These are phyloP conservation scores for Scaptomyza pallida DNA, from an alignment of 1,140 invertebrate genomes.

Conservation along the genomic window DNA sequence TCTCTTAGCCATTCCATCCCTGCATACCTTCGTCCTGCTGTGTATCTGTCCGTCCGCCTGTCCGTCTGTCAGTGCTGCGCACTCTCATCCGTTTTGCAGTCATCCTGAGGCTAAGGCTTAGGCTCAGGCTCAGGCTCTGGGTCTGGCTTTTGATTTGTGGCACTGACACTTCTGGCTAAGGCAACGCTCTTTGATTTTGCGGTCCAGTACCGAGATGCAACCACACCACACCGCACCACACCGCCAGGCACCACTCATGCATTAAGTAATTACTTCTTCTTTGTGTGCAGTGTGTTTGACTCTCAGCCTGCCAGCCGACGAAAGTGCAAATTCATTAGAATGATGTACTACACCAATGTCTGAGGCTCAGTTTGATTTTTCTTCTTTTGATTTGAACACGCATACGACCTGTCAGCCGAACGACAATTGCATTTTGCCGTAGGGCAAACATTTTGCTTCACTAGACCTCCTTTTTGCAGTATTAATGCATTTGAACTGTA, in stretches of 20 bases:
- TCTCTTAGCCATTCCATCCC: conserved; percentile 16
- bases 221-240: conserved; percentile 12
- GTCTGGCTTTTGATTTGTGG: conserved; percentile 59
- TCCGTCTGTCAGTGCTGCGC: conserved; percentile 26
- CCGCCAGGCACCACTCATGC: conserved; percentile 34
- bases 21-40: no score
- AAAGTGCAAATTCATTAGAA: conserved; percentile 76
- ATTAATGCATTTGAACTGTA: no score
- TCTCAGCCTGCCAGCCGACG: conserved; percentile 26
- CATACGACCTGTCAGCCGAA: conserved; percentile 29
- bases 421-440: conserved; percentile 15
- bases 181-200: conserved; percentile 71
- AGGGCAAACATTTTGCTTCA: conserved; percentile 24
- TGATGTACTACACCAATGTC: conserved; percentile 43
- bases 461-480: neutral
- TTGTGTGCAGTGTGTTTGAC: conserved; percentile 46
- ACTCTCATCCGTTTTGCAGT: conserved; percentile 40
- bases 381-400: no score
- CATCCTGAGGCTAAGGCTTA: conserved; percentile 1
- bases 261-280: conserved; percentile 80
- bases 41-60: conserved; percentile 15
- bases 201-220: conserved; percentile 13
- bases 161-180: conserved; percentile 36
- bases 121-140: conserved; percentile 2
- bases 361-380: neutral